Evolutionary conservation across 1,140 invertebrate genomes (phyloP).

Genomic region (Zaprionus africanus): DNA sequence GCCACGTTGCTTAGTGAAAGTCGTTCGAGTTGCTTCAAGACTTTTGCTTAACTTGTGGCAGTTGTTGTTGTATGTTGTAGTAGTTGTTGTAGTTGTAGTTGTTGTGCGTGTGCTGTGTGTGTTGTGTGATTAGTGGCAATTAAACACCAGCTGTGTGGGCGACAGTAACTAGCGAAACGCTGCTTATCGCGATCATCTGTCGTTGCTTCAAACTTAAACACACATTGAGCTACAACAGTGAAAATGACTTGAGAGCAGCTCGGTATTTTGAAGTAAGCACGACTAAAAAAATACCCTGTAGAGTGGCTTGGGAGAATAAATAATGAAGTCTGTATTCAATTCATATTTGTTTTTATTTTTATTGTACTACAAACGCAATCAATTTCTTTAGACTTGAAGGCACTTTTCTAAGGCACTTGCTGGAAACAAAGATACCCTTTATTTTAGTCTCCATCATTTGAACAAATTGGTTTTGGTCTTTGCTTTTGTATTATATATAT

Average conservation of each 20-base stretch:
- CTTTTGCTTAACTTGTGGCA: constrained; percentile 8
- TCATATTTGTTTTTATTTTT: no score
- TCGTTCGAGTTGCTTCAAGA: constrained; percentile 26
- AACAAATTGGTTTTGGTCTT: no score
- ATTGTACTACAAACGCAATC: no score
- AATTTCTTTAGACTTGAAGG: no score
- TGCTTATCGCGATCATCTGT: constrained; percentile 15
- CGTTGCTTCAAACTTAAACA: constrained; percentile 1
- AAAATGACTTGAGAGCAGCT: not conserved
- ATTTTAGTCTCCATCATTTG: no score
- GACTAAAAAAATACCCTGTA: not conserved
- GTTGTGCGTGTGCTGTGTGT: constrained; percentile 19
- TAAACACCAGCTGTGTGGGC: constrained; percentile 52
- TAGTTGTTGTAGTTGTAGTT: constrained; percentile 23
- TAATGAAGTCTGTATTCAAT: no score
- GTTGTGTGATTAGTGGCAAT: constrained; percentile 64
- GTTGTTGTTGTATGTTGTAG: not conserved
- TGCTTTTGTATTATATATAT: no score
- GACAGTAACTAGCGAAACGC: constrained; percentile 31
- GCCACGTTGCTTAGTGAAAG: constrained; percentile 44
- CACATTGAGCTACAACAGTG: not conserved
- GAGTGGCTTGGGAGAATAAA: no score
- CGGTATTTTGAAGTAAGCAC: not conserved
- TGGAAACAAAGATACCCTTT: no score
- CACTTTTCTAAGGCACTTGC: no score